phyloP scores from a whole-genome alignment of 2,888 invertebrate genomes.

The Digitonthophagus gazella region DNA sequence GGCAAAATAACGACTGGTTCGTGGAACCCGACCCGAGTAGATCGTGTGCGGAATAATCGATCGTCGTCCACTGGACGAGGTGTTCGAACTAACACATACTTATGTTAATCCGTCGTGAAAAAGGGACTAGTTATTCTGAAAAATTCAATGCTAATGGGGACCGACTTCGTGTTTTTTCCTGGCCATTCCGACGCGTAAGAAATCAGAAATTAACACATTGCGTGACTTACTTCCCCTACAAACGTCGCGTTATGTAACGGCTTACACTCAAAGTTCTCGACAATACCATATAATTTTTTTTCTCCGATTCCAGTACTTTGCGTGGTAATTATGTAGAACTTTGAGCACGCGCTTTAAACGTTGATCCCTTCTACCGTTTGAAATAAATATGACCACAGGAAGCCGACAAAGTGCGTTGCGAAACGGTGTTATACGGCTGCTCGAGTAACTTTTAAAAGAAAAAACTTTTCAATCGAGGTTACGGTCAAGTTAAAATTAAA shows the following conservation, averaged over 20 bases:
- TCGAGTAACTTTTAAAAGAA: neutral
- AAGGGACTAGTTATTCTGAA: slow-evolving; percentile 34
- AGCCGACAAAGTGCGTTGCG: neutral
- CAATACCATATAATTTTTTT: neutral
- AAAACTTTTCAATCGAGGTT: neutral
- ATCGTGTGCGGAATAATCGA: slow-evolving; percentile 40
- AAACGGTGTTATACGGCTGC: neutral
- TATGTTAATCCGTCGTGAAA: slow-evolving; percentile 36
- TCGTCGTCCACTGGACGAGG: slow-evolving; percentile 26
- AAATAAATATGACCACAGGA: neutral
- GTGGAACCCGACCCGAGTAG: slow-evolving; percentile 23
- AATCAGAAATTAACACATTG: slow-evolving; percentile 3
- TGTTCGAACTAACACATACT: slow-evolving; percentile 34
- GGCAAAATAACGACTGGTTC: slow-evolving; percentile 27
- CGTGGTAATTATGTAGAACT: neutral
- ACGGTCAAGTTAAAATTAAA: neutral
- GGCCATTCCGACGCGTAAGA: neutral
- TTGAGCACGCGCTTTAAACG: neutral
- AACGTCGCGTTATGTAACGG: neutral
- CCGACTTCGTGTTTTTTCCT: slow-evolving; percentile 17
- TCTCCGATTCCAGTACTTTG: neutral
- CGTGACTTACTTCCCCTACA: neutral
- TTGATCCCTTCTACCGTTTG: neutral
- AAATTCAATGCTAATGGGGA: slow-evolving; percentile 34
- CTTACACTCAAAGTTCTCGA: neutral